Evolutionary conservation across 30 jellyfish, hydroid and myxozoan genomes (phyloP), one percentile per base, ranked within the genome.

Genomic region (Aurelia sp.): DNA sequence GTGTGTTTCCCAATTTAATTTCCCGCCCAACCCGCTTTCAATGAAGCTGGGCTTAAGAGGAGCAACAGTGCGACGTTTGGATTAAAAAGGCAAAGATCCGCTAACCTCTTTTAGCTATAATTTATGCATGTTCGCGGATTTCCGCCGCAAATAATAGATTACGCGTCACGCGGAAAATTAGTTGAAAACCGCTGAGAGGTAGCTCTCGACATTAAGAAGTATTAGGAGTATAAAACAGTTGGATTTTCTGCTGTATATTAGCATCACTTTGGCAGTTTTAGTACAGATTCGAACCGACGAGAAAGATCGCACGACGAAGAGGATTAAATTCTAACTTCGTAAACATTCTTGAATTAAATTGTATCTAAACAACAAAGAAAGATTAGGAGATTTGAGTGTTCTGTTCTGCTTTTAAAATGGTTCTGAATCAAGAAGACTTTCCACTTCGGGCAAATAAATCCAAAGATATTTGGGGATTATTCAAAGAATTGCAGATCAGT

Each of bases 401-500:
- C 50, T 41, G 57, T 74, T 33, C 74, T 77, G 55, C 7, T 77
- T n/a, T 64, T 81, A 70, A 30, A 33, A 84, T 84, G 93, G 93
- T 84, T 63, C 61, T 84, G 22, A 84, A 68, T 31, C 78, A 59
- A 15, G 88, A 84, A 35, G 80, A 51, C 38, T 12, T 68, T 31
- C 87, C 65, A 22, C 76, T 62, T 13, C 74, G 77, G 17, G 16
- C 80, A 7, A 84, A 40, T 58, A 84, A 30, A 76, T 53, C 88
- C 41, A 63, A 51, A 27, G 81, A 84, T 50, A 84, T 84, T 11
- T 84, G 84, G 88, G 87, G 72, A 21, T 51, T 84, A 55, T 65
- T 84, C 75, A 84, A 72, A 62, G 88, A 84, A 53, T 71, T 84
- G 62, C 93, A 84, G 50, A 84, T 53, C 2, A 79, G 89, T 63